Evolutionary conservation across 30 jellyfish, hydroid and myxozoan genomes (phyloP), one percentile per base, ranked within the genome.

Genomic region (Haliclystus octoradiatus): DNA sequence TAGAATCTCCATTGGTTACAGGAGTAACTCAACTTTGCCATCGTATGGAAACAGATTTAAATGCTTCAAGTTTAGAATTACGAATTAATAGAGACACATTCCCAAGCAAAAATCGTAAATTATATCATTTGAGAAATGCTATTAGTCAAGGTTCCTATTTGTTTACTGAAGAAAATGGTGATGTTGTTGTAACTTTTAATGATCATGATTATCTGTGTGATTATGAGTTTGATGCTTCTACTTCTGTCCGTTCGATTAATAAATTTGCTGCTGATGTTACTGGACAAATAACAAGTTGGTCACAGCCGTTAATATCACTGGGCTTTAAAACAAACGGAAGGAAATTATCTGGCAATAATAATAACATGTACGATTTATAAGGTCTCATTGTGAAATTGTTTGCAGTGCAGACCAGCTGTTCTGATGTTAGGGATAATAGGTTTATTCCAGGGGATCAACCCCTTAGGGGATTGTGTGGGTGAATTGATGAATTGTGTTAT

Each of bases 141-240:
- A 85, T 85, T 0, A 34, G 84, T 1, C 86, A 73, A 34, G 96
- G 96, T 1, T 71, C 77, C 49, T 85, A 85, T 47, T 81, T 46
- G 19, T 47, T 85, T 33, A 49, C 84, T 15, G 94, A 78, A 26
- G 92, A 72, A 35, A 73, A 85, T 50, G 94, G 94, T 7, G 77
- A 85, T 57, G 86, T 76, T 2, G 52, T 49, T n/a, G 92, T 84
- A 35, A 78, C 92, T 14, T 85, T 85, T 62, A 70, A 66, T 33
- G 96, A 85, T 61, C 66, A 78, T 63, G 96, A 85, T 64, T 84
- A 70, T 14, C 69, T 85, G 49, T 85, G 96, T 65, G 96, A 92
- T 22, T 78, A 85, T 57, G 88, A 67, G 28, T 85, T 85, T 62
- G 72, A 51, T 30, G 94, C 85, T 0, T 69, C 78, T 33, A 47